Evolutionary conservation across 2,113 vertebrate genomes (phyloP).

Genomic region (Galeopterus variegatus): DNA sequence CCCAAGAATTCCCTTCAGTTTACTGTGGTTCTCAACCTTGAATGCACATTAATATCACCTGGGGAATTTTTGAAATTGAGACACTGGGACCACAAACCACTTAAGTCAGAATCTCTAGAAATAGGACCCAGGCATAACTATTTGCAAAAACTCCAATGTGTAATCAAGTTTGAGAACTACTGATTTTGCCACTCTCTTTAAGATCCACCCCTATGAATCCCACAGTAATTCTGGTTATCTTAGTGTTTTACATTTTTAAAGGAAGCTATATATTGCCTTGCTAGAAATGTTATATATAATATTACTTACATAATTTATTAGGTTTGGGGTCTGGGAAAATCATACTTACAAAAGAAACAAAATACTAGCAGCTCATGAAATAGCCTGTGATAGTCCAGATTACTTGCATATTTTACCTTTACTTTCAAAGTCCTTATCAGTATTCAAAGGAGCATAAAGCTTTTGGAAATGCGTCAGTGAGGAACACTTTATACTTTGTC

Average conservation of each 20-base stretch:
- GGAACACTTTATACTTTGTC: slow-evolving; percentile 74
- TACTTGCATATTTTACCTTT: slow-evolving; percentile 65
- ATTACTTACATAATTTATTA: slow-evolving; percentile 28
- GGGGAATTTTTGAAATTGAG: neutral
- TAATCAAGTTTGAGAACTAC: slow-evolving; percentile 46
- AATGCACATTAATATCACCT: neutral
- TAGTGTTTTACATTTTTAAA: slow-evolving; percentile 43
- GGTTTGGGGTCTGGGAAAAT: neutral
- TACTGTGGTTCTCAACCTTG: neutral
- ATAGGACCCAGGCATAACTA: neutral
- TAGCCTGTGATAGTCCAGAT: slow-evolving; percentile 11
- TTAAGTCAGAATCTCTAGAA: slow-evolving; percentile 31
- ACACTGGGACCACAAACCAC: neutral
- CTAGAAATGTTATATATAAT: neutral
- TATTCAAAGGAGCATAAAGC: slow-evolving; percentile 67
- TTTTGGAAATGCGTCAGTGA: slow-evolving; percentile 75
- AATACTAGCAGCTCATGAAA: slow-evolving; percentile 37
- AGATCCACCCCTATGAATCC: neutral
- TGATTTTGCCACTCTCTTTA: neutral
- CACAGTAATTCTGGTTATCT: slow-evolving; percentile 36
- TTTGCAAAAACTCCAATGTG: slow-evolving; percentile 13
- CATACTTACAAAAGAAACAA: slow-evolving; percentile 54
- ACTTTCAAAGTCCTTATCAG: slow-evolving; percentile 70
- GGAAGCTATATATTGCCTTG: neutral
- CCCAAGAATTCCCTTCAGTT: neutral